Percentiles rank a stretch among this genome's conserved stretches.
phyloP scores from a whole-genome alignment of 2,888 invertebrate genomes.

The Aplocera efformata region DNA sequence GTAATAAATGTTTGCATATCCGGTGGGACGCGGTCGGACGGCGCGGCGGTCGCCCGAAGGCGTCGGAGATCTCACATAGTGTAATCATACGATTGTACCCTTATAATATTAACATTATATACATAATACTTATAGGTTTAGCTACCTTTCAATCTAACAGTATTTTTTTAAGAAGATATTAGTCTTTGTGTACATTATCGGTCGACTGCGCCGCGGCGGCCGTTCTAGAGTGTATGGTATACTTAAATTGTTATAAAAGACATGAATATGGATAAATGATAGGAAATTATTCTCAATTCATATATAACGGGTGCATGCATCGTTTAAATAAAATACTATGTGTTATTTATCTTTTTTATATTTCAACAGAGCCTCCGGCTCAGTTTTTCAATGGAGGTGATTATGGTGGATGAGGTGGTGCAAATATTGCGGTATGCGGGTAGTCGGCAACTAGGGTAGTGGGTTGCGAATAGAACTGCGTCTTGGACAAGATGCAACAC shows the following conservation, averaged over 20 bases:
- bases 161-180: slow-evolving; percentile 81
- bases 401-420: slow-evolving; percentile 30
- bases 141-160: slow-evolving; percentile 81
- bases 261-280: slow-evolving; percentile 75
- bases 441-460: slow-evolving; percentile 40
- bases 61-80: slow-evolving; percentile 79
- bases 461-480: slow-evolving; percentile 10
- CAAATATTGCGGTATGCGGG: slow-evolving; percentile 36
- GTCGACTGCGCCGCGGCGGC: slow-evolving; percentile 61
- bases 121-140: slow-evolving; percentile 74
- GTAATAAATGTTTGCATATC: slow-evolving; percentile 75
- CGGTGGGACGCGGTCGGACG: slow-evolving; percentile 72
- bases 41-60: slow-evolving; percentile 61
- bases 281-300: slow-evolving; percentile 77
- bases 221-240: slow-evolving; percentile 73
- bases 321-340: slow-evolving; percentile 71
- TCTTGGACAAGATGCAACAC: too few relatives aligned
- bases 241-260: slow-evolving; percentile 76
- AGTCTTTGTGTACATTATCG: slow-evolving; percentile 77
- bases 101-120: slow-evolving; percentile 69
- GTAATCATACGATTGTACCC: slow-evolving; percentile 77
- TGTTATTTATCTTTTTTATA: slow-evolving; percentile 80
- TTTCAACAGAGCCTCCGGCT: slow-evolving; percentile 69
- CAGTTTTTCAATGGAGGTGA: slow-evolving; percentile 71
- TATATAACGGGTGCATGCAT: slow-evolving; percentile 78